Evolutionary conservation across 2,888 invertebrate genomes (phyloP).

Genomic region (Allacma fusca): DNA sequence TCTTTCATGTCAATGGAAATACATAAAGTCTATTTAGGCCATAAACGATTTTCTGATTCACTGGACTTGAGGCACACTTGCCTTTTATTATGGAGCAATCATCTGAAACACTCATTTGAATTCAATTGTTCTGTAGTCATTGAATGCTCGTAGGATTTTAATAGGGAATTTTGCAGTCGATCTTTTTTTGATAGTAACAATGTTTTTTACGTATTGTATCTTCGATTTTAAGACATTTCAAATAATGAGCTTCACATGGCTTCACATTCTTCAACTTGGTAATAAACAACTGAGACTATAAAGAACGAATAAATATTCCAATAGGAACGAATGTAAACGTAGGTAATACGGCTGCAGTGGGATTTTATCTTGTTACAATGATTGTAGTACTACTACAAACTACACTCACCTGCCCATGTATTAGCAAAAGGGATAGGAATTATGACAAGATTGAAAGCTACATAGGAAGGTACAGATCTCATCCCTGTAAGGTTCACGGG

Average conservation of each 20-base stretch:
- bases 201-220: neutral
- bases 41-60: slow-evolving; percentile 10
- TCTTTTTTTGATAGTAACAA: neutral
- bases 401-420: neutral
- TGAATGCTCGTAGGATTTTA: neutral
- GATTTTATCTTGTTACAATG: slow-evolving; percentile 9
- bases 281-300: neutral
- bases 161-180: neutral
- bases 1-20: slow-evolving; percentile 3
- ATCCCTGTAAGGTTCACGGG: neutral
- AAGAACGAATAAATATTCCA: neutral
- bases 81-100: neutral
- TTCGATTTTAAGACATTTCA: neutral
- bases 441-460: neutral
- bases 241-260: neutral
- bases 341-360: neutral
- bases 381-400: too few relatives aligned
- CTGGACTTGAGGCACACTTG: slow-evolving; percentile 12
- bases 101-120: neutral
- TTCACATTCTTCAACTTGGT: neutral
- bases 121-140: neutral
- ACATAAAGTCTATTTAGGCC: neutral
- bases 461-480: neutral
- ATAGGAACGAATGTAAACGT: neutral
- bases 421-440: neutral